Base-by-base conservation (phyloP, 2,888 invertebrate species). In the Syrphus vitripennis region DNA sequence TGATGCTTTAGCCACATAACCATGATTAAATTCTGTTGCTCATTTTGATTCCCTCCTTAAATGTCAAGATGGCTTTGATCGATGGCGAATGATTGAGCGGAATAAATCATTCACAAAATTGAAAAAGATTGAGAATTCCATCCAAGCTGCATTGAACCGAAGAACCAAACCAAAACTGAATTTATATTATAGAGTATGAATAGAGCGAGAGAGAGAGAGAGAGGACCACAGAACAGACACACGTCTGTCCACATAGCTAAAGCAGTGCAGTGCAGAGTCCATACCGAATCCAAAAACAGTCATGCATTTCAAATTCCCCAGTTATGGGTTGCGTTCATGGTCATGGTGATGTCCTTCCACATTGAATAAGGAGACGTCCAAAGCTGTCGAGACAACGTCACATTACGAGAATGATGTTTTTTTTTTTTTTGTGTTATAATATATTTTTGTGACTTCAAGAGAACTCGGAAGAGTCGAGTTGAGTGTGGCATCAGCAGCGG, bases 91-190 rank as follows among this genome's bases (percentile, higher is more conserved):
- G 77, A 86, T 86, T 86, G 84, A 86, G 84, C 72, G 84, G 81
- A 86, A 86, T 86, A 86, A 86, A 86, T 86, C 84, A 86, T 86
- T 86, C 81, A 81, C 72, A 40, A 86, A 84, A 81, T 86, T 81
- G 71, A 86, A 84, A 50, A 84, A 83, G 61, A 74, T 65, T 59
- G 45, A 55, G 74, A 69, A 83, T 70, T 65, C 57, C 63, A 69
- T 50, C 24, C 29, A 42, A 63, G 29, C 12, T 5, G 16, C 29
- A 55, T 16, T 7, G 5, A 42, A 65, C 16, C 12, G 19, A 40
- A 57, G 19, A 40, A 57, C n/a, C 24, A 1, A 45, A 29, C n/a
- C 31, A 16, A 16, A 59, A 21, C 19, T 59, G 34, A 59, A 59
- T 57, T n/a, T n/a, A n/a, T n/a, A n/a, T n/a, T n/a, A n/a, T n/a